These are phyloP conservation scores for Hippoglossus stenolepis DNA, from an alignment of 2,113 vertebrate species.

Conservation along the genomic window DNA sequence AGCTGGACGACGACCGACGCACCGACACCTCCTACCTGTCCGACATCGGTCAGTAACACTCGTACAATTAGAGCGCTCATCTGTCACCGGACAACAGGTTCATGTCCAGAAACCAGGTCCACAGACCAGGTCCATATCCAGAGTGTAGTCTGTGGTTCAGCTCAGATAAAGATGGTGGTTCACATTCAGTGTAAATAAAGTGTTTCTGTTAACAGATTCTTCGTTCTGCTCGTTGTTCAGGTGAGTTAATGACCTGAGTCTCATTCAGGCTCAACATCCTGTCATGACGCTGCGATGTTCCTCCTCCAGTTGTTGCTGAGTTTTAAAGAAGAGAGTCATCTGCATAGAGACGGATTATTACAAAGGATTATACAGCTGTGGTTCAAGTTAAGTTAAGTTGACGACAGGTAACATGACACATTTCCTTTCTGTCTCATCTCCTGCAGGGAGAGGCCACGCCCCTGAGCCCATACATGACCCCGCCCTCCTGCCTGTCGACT, in stretches of 20 bases:
- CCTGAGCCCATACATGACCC: conserved; percentile 54
- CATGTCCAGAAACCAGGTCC: not conserved
- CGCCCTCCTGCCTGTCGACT: conserved; percentile 74
- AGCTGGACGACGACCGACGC: conserved; percentile 53
- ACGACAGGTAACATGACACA: too few relatives aligned
- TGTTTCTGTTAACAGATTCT: too few relatives aligned
- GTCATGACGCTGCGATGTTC: too few relatives aligned
- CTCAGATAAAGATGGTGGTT: too few relatives aligned
- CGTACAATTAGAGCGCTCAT: not conserved
- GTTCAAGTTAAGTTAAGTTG: not conserved
- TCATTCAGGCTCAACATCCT: too few relatives aligned
- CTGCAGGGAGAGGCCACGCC: conserved; percentile 70
- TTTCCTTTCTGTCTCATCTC: conserved; percentile 4
- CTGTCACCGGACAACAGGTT: not conserved
- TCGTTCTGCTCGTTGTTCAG: too few relatives aligned
- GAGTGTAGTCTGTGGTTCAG: too few relatives aligned
- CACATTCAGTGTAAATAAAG: too few relatives aligned
- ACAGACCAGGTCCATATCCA: too few relatives aligned
- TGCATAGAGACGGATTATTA: not conserved
- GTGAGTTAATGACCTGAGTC: too few relatives aligned
- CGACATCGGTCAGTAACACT: conserved; percentile 65
- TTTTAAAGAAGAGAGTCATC: not conserved
- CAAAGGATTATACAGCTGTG: not conserved
- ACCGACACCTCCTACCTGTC: conserved; percentile 66
- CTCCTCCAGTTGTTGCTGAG: too few relatives aligned